These are phyloP conservation scores for Sceloporus tristichus DNA, from an alignment of 2,113 vertebrate genomes.

Conservation along the genomic window DNA sequence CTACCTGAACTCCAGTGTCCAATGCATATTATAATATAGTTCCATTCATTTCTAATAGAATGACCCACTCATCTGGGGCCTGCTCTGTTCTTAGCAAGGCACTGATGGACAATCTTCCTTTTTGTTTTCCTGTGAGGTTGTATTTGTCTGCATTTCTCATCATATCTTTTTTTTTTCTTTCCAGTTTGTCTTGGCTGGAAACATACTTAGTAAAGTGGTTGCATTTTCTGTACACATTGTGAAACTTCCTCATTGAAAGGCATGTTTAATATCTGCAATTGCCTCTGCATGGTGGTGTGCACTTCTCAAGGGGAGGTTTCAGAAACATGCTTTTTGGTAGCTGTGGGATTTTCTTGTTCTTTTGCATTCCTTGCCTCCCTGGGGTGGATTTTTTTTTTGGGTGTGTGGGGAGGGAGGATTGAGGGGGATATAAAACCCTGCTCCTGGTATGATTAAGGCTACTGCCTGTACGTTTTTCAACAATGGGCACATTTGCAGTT, in stretches of 20 bases:
- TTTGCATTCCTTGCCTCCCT: background rate
- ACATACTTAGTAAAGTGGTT: background rate
- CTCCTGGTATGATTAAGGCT: background rate
- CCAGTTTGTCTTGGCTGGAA: background rate
- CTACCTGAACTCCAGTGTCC: background rate
- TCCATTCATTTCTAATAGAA: background rate
- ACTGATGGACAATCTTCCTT: background rate
- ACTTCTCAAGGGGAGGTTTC: background rate
- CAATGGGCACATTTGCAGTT: background rate
- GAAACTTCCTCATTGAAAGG: background rate
- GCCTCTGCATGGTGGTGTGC: too few species aligned
- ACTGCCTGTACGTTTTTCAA: background rate
- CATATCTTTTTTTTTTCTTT: background rate
- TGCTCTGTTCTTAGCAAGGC: background rate
- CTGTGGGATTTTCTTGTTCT: background rate
- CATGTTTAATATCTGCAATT: background rate
- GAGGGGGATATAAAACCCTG: background rate
- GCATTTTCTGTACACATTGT: background rate
- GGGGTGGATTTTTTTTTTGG: background rate
- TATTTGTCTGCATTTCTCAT: background rate
- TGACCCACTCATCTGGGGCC: background rate
- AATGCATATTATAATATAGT: background rate
- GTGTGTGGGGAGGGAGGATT: too few species aligned
- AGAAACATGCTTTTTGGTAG: background rate
- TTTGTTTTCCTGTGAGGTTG: background rate